A percentile compares a stretch with the other conserved stretches of the same genome.
phyloP scores from a whole-genome alignment of 2,797 vertebrate genomes.

The Mus caroli region DNA sequence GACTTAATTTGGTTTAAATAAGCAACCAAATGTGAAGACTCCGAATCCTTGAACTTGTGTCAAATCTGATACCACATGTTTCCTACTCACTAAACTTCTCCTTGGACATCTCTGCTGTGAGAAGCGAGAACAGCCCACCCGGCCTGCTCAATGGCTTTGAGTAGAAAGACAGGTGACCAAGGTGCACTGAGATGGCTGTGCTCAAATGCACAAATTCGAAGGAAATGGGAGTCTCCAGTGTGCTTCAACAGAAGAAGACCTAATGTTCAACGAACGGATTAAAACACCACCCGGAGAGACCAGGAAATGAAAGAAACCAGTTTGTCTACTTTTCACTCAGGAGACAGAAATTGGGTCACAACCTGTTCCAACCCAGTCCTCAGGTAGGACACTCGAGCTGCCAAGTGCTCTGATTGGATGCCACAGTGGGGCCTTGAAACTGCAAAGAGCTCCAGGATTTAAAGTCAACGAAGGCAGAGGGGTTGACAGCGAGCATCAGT shows the following conservation, averaged over 20 bases:
- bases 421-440: background rate
- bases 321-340: background rate
- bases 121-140: background rate
- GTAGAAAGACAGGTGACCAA: background rate
- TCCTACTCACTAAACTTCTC: background rate
- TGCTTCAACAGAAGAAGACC: background rate
- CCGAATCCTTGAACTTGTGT: background rate
- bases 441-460: background rate
- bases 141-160: background rate
- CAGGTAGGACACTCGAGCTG: background rate
- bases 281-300: background rate
- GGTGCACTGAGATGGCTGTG: background rate
- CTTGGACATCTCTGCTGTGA: background rate
- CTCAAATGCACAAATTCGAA: background rate
- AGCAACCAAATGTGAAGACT: background rate
- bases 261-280: background rate
- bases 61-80: background rate
- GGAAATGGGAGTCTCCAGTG: background rate
- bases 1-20: constrained; percentile 30
- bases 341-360: constrained; percentile 48
- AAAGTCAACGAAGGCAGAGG: background rate
- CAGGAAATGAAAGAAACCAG: background rate
- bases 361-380: background rate
- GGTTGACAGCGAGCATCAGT: background rate
- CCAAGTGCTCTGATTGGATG: too few species aligned